Conservation (phyloP, 2,888 invertebrate species). For the Trachelus iudaicus region DNA sequence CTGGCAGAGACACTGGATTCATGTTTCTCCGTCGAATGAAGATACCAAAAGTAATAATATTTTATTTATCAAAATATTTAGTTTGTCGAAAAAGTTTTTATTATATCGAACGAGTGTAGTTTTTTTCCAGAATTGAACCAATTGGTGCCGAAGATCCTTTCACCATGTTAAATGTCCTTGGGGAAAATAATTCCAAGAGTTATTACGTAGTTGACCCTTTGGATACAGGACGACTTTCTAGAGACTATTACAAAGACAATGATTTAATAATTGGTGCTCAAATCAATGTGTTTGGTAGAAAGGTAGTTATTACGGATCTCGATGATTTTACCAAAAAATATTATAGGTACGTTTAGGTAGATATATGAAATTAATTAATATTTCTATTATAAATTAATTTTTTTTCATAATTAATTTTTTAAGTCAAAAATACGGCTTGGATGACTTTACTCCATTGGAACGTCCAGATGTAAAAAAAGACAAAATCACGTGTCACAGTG, state of each 20-base stretch:
- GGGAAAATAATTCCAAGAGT: slow-evolving; percentile 67
- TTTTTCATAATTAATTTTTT: background rate
- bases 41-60: slow-evolving; percentile 76
- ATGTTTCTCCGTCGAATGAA: slow-evolving; percentile 81
- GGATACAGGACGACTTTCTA: slow-evolving; percentile 66
- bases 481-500: slow-evolving; percentile 35
- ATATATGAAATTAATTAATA: background rate
- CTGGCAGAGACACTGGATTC: slow-evolving; percentile 77
- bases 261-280: slow-evolving; percentile 87
- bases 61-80: background rate
- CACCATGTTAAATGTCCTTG: slow-evolving; percentile 75
- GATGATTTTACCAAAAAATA: slow-evolving; percentile 89
- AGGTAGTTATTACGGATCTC: slow-evolving; percentile 83
- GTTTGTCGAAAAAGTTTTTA: background rate
- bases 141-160: slow-evolving; percentile 67
- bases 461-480: slow-evolving; percentile 60
- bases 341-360: slow-evolving; percentile 67
- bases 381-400: background rate
- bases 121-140: slow-evolving; percentile 44
- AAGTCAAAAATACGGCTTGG: slow-evolving; percentile 63
- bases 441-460: slow-evolving; percentile 73
- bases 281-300: slow-evolving; percentile 84
- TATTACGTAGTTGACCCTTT: slow-evolving; percentile 72
- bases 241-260: slow-evolving; percentile 73
- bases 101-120: slow-evolving; percentile 25